phyloP scores from a whole-genome alignment of 2,888 invertebrate species.

The Microctonus aethiopoides region DNA sequence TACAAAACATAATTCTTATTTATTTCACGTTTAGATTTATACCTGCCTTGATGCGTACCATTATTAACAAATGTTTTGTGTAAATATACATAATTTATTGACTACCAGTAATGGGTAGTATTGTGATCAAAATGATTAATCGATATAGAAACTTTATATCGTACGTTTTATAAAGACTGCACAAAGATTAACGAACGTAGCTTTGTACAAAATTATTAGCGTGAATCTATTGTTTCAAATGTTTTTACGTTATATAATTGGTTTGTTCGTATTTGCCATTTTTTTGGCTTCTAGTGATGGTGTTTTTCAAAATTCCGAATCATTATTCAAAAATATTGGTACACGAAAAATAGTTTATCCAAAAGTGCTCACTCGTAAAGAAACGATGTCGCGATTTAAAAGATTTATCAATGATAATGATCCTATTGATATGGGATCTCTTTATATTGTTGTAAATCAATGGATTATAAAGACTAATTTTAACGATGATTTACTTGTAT shows the following conservation, averaged over 20 bases:
- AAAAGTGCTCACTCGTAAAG: not conserved
- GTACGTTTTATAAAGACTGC: not conserved
- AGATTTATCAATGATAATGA: not conserved
- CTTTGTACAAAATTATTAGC: not conserved
- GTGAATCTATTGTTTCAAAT: not conserved
- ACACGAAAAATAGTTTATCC: conserved; percentile 19
- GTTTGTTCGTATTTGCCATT: not conserved
- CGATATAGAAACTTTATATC: not conserved
- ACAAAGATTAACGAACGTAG: not conserved
- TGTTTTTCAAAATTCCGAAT: not conserved
- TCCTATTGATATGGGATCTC: not conserved
- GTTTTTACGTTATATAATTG: not conserved
- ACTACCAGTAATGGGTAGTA: not conserved
- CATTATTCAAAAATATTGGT: conserved; percentile 7
- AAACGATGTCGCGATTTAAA: not conserved
- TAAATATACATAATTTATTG: not conserved
- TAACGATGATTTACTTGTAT: conserved; percentile 7
- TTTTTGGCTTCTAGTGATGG: not conserved
- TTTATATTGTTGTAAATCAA: conserved; percentile 6
- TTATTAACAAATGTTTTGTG: not conserved
- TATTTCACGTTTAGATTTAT: conserved; percentile 4
- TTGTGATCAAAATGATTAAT: not conserved
- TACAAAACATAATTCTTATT: not conserved
- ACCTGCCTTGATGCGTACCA: not conserved
- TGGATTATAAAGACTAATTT: conserved; percentile 34